A percentile compares a stretch with the other conserved stretches of the same genome.
phyloP scores from a whole-genome alignment of 2,797 vertebrate species.

The Scleropages formosus region DNA sequence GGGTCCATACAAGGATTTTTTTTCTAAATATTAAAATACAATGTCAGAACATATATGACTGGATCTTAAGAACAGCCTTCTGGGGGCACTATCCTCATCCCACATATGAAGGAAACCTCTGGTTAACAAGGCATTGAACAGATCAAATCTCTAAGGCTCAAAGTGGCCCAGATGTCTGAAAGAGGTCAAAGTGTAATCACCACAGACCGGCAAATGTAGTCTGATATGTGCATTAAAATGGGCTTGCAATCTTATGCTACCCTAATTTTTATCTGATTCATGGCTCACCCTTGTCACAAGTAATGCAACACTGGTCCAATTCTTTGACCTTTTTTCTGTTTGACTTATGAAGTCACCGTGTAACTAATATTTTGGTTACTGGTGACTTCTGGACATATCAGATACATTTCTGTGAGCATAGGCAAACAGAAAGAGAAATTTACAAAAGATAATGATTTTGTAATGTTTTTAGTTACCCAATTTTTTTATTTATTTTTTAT shows the following conservation, averaged over 20 bases:
- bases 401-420: neutral
- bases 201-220: neutral
- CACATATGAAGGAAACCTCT: neutral
- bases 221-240: conserved; percentile 12
- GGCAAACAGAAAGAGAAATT: neutral
- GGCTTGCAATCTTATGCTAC: neutral
- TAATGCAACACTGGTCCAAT: neutral
- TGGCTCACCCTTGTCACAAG: neutral
- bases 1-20: conserved; percentile 23
- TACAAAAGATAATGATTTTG: neutral
- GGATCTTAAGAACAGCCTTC: conserved; percentile 1
- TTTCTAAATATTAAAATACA: conserved; percentile 32
- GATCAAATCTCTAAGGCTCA: neutral
- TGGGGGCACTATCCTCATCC: neutral
- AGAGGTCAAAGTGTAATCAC: conserved; percentile 2
- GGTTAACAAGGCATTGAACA: neutral
- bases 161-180: neutral
- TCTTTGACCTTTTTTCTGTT: neutral
- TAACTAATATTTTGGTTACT: neutral
- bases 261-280: neutral
- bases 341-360: conserved; percentile 13
- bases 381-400: neutral
- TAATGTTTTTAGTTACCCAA: no score
- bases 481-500: no score
- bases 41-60: conserved; percentile 19